phyloP scores from a whole-genome alignment of 2,888 invertebrate genomes.

The Latheticus oryzae region DNA sequence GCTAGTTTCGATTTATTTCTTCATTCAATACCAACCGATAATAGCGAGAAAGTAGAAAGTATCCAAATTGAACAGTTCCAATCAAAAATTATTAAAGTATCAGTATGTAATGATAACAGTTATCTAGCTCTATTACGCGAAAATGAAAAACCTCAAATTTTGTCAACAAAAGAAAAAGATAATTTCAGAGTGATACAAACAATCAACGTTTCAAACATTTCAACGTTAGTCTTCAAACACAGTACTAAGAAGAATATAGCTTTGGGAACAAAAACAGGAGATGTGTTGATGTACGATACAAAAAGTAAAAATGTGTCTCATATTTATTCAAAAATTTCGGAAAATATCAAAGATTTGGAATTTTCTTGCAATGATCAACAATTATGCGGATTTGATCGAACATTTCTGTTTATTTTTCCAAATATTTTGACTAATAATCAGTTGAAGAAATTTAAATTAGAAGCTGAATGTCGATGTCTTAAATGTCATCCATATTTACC shows the following conservation, averaged over 20 bases:
- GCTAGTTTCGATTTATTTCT: too few species aligned
- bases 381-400: conserved; percentile 50
- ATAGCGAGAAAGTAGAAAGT: too few species aligned
- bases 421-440: conserved; percentile 39
- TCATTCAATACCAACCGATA: too few species aligned
- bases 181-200: conserved; percentile 56
- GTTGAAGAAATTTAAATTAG: conserved; percentile 43
- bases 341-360: conserved; percentile 50
- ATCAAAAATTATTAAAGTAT: conserved; percentile 52
- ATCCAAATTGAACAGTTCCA: too few species aligned
- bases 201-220: conserved; percentile 54
- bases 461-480: conserved; percentile 36
- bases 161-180: conserved; percentile 53
- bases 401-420: conserved; percentile 41
- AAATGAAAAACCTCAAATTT: conserved; percentile 55
- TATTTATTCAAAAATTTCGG: conserved; percentile 47
- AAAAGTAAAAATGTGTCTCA: conserved; percentile 54
- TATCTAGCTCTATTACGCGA: conserved; percentile 57
- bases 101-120: conserved; percentile 59
- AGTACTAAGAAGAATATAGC: conserved; percentile 57
- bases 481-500: conserved; percentile 53
- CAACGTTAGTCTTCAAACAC: conserved; percentile 55
- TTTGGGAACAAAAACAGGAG: conserved; percentile 55
- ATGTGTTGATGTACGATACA: conserved; percentile 60
- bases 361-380: conserved; percentile 55